Evolutionary conservation across 2,113 vertebrate species (phyloP).

Genomic region (Lepidothrix coronata): DNA sequence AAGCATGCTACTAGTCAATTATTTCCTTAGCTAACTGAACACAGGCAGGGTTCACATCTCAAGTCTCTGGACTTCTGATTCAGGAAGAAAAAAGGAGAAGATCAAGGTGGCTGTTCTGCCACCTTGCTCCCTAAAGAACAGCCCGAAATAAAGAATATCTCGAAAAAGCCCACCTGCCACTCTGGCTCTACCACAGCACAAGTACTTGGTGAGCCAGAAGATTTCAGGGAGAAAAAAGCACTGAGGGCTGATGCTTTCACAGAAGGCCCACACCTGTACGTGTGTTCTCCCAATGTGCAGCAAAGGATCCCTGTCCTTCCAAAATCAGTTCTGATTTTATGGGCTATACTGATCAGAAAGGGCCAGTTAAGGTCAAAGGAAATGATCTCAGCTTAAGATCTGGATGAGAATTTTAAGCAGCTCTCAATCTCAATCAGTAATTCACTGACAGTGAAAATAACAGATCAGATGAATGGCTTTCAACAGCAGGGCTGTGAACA

Average conservation of each 20-base stretch:
- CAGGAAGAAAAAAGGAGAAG: not conserved
- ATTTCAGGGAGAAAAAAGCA: not conserved
- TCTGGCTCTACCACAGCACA: not conserved
- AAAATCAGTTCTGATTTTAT: not conserved
- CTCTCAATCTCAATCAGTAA: not conserved
- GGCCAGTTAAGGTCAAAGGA: not conserved
- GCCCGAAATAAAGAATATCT: not conserved
- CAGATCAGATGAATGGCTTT: not conserved
- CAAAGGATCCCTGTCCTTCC: not conserved
- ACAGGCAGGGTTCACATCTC: not conserved
- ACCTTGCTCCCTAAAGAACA: not conserved
- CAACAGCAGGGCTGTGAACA: not conserved
- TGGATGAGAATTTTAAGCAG: not conserved
- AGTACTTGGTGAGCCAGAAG: rapidly evolving
- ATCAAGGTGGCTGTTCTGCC: not conserved
- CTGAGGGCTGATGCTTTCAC: not conserved
- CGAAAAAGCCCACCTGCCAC: not conserved
- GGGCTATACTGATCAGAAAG: not conserved
- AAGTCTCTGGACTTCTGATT: not conserved
- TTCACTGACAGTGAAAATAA: not conserved
- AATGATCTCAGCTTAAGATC: not conserved
- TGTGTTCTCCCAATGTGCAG: not conserved
- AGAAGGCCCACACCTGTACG: rapidly evolving
- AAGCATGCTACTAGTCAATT: not conserved
- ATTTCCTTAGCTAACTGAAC: not conserved